A percentile compares a stretch with the other conserved stretches of the same genome.
These are phyloP conservation scores for Apogon hyalosoma DNA, from an alignment of 2,797 vertebrate species.

Conservation along the genomic window DNA sequence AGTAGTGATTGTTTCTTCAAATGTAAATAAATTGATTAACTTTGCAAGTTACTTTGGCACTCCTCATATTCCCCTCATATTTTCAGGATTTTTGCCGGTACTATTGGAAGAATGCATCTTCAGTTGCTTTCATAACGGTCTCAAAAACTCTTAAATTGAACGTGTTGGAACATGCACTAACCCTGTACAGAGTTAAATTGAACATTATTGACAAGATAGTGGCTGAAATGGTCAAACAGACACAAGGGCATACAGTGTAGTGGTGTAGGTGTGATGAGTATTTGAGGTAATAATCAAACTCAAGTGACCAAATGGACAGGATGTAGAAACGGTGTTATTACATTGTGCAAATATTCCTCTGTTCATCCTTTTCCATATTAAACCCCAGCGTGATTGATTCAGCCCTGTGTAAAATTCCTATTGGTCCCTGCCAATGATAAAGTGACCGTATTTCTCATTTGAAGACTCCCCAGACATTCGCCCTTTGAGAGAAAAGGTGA, in stretches of 20 bases:
- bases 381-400: slow-evolving; percentile 72
- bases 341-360: slow-evolving; percentile 65
- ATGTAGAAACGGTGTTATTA: slow-evolving; percentile 64
- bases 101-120: no score
- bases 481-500: slow-evolving; percentile 73
- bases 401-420: slow-evolving; percentile 63
- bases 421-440: slow-evolving; percentile 70
- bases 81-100: no score
- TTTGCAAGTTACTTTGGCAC: no score
- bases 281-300: slow-evolving; percentile 55
- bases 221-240: slow-evolving; percentile 28
- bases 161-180: no score
- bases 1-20: no score
- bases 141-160: no score
- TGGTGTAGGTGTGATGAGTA: slow-evolving; percentile 19
- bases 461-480: slow-evolving; percentile 74
- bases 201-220: slow-evolving; percentile 26
- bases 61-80: no score
- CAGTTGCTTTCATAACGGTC: no score
- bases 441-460: slow-evolving; percentile 73
- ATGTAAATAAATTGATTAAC: no score
- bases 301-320: slow-evolving; percentile 55
- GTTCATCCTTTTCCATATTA: slow-evolving; percentile 58
- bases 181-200: slow-evolving; percentile 4
- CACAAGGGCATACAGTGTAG: slow-evolving; percentile 24